Evolutionary conservation across 2,797 vertebrate species (phyloP).

Genomic region (Pseudochirops corinnae): DNA sequence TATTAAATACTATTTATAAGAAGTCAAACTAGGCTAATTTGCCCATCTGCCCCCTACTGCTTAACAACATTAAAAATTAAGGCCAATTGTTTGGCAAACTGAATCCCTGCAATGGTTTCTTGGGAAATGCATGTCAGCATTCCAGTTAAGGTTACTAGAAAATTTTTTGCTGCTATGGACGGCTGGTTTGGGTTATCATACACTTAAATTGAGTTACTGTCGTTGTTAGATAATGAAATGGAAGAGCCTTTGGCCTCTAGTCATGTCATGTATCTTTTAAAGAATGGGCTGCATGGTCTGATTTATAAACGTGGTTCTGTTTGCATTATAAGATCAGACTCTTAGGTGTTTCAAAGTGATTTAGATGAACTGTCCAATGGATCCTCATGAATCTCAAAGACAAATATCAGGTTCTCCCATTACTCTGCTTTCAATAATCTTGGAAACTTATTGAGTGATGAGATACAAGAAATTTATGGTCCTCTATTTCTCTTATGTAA

Average conservation of each 20-base stretch:
- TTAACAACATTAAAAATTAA: slow-evolving; percentile 87
- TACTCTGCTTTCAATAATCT: slow-evolving; percentile 80
- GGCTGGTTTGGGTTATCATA: slow-evolving; percentile 83
- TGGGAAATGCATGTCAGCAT: slow-evolving; percentile 81
- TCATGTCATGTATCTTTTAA: slow-evolving; percentile 76
- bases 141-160: slow-evolving; percentile 84
- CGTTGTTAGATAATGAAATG: slow-evolving; percentile 81
- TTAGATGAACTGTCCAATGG: slow-evolving; percentile 79
- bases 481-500: slow-evolving; percentile 61
- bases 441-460: slow-evolving; percentile 79
- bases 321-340: slow-evolving; percentile 71
- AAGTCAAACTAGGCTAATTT: slow-evolving; percentile 83
- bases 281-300: slow-evolving; percentile 70
- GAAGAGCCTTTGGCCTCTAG: slow-evolving; percentile 76
- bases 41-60: slow-evolving; percentile 83
- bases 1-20: slow-evolving; percentile 85
- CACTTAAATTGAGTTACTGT: slow-evolving; percentile 84
- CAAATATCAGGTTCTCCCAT: slow-evolving; percentile 75
- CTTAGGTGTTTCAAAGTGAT: slow-evolving; percentile 78
- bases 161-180: slow-evolving; percentile 80
- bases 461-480: slow-evolving; percentile 66
- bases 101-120: slow-evolving; percentile 81
- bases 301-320: slow-evolving; percentile 81
- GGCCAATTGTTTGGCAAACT: slow-evolving; percentile 83
- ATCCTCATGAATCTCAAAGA: slow-evolving; percentile 76